Conservation (phyloP, 1,140 invertebrate species). For the Polypedilum vanderplanki region DNA sequence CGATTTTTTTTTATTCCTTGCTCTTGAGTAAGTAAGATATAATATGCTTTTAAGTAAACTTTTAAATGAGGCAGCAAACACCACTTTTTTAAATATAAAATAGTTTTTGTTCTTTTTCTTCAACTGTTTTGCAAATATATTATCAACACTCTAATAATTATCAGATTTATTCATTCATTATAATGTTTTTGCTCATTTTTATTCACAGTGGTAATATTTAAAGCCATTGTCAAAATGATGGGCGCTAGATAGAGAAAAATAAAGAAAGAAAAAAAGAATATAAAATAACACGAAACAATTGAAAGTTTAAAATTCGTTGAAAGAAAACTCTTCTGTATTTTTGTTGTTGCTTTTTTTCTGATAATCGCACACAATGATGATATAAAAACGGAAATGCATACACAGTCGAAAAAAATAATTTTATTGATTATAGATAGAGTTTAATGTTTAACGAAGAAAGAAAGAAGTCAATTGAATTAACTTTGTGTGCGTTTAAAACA, state of each 20-base stretch:
- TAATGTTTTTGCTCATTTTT: constrained; percentile 10
- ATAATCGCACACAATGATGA: not conserved
- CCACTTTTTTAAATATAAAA: not conserved
- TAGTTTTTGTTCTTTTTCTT: not conserved
- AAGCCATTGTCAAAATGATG: constrained; percentile 6
- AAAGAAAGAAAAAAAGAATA: not conserved
- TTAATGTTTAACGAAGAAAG: not conserved
- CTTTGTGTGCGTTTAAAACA: too few species aligned
- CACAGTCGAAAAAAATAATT: not conserved
- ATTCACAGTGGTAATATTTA: constrained; percentile 18
- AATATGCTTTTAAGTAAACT: not conserved
- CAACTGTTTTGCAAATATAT: not conserved
- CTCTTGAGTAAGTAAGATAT: not conserved
- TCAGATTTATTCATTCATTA: constrained; percentile 22
- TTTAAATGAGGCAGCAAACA: not conserved
- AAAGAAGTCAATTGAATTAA: too few species aligned
- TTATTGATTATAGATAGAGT: not conserved
- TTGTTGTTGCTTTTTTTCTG: not conserved
- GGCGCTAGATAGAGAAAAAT: not conserved
- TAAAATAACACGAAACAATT: constrained; percentile 7
- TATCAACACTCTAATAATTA: constrained; percentile 7
- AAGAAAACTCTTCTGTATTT: constrained; percentile 15
- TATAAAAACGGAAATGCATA: not conserved
- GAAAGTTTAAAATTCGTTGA: too few species aligned
- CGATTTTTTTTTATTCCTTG: constrained; percentile 33